Evolutionary conservation across 2,113 vertebrate genomes (phyloP), one percentile per base, ranked within the genome.

Genomic region (Grammomys surdaster): DNA sequence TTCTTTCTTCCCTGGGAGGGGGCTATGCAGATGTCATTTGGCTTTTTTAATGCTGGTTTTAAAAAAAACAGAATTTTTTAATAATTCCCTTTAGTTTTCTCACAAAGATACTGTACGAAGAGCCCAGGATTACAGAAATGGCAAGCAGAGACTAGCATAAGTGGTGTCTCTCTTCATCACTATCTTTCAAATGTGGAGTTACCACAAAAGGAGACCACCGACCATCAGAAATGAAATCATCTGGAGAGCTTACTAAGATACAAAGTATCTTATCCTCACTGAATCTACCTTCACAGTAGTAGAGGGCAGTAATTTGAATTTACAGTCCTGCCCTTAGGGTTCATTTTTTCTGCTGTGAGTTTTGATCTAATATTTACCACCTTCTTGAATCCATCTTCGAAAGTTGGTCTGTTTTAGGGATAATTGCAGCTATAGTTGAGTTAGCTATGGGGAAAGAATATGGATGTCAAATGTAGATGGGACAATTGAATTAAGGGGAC

Each of bases 361-460:
- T 51, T 77, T 78, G 12, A 33, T 89, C 40, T 88, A 90, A 19
- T 10, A 91, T 67, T 91, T 26, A 7, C 12, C 16, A 94, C 19
- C 65, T 95, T 87, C 54, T 75, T 89, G 36, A 93, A 70, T 91
- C 69, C 78, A 96, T 43, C 36, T 75, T 78, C 22, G 95, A 77
- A 90, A 7, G 4, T 1, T 56, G 65, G 77, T 67, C 22, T 69
- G 28, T 7, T 93, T 4, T 90, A 46, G 20, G 4, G 73, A 20
- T 20, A 5, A 60, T 70, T 33, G 92, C 73, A 94, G 46, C 76
- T 93, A 72, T 73, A 46, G 33, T 56, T 11, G 88, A 73, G 84
- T 89, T 86, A 89, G 28, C 81, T 96, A 63, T 87, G 7, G 14
- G 7, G 14, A 56, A 5, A 92, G 48, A 10, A 94, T 85, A 78